Evolutionary conservation across 2,888 invertebrate species (phyloP).

Genomic region (Lasioglossum vierecki): DNA sequence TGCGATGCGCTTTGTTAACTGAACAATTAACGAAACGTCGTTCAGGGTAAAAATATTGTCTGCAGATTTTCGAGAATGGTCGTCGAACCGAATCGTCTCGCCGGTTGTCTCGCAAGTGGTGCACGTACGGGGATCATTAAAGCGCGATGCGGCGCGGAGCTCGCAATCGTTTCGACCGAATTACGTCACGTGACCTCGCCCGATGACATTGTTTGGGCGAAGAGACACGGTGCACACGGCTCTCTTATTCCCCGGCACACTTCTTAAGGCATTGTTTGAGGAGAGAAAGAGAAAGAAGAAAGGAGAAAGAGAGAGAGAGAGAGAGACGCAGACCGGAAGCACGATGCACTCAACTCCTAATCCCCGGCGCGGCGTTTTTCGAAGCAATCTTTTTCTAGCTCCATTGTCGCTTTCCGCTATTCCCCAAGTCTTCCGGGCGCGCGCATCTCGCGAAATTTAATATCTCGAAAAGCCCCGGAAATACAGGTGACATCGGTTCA

Average conservation of each 20-base stretch:
- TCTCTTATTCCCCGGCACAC: neutral
- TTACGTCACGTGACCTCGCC: neutral
- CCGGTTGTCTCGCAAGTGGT: neutral
- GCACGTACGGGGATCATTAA: neutral
- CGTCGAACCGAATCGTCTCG: neutral
- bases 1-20: no score
- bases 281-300: neutral
- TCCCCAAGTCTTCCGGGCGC: neutral
- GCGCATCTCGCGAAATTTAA: conserved; percentile 48
- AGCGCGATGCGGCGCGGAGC: neutral
- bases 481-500: conserved; percentile 1
- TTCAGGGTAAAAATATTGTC: neutral
- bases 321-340: neutral
- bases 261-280: neutral
- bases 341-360: conserved; percentile 7
- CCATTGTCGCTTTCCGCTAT: neutral
- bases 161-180: neutral
- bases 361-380: neutral
- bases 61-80: neutral
- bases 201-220: conserved; percentile 18
- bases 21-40: neutral
- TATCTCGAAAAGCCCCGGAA: conserved; percentile 50
- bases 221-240: neutral
- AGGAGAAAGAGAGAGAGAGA: neutral
- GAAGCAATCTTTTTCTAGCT: conserved; percentile 3